Base-by-base conservation (phyloP, 1,140 invertebrate species). In the Eumaeus atala region DNA sequence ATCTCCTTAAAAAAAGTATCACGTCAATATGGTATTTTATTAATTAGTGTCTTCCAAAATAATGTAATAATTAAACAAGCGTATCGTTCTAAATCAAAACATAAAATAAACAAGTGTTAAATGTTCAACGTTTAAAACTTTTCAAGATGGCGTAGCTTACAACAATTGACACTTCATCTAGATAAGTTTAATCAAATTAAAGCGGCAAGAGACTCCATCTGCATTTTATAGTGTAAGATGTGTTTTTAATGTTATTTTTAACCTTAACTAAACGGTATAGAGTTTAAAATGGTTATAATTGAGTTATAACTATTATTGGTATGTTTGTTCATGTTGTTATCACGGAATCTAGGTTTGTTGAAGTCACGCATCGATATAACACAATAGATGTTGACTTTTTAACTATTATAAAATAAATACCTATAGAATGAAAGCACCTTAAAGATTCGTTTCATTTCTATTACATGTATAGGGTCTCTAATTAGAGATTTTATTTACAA, bases 151-250 rank as follows among this genome's bases (percentile, higher is more conserved):
- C 64, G 62, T 60, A 64, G 59, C 51, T 72, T 70, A 70, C 70
- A 42, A 48, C 71, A 69, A 72, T 72, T 68, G 73, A 74, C 71
- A 70, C 64, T 67, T 69, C 53, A 66, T 76, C 73, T 57, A 62
- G 73, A 76, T 76, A 76, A 70, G 37, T 64, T 58, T 76, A 76
- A 76, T 76, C 71, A 76, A 76, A 76, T 76, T 74, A 76, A 66
- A 67, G 58, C 56, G 56, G 62, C 51, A 14, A 53, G 6, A 28
- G 21, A 44, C 38, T 21, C 40, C 51, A 53, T 44, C 54, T 55
- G 16, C 44, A 21, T 21, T 16, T 11, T 48, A 6, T 11, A 14
- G 35, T 37, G 11, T 11, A 36, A n/a, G 38, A n/a, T 9, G 18
- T 21, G 17, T 34, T 40, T 36, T 38, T 40, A 4, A 51, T 37